Base-by-base conservation (phyloP, 64 coral and sea anemone species). In the Cladopsammia gracilis region DNA sequence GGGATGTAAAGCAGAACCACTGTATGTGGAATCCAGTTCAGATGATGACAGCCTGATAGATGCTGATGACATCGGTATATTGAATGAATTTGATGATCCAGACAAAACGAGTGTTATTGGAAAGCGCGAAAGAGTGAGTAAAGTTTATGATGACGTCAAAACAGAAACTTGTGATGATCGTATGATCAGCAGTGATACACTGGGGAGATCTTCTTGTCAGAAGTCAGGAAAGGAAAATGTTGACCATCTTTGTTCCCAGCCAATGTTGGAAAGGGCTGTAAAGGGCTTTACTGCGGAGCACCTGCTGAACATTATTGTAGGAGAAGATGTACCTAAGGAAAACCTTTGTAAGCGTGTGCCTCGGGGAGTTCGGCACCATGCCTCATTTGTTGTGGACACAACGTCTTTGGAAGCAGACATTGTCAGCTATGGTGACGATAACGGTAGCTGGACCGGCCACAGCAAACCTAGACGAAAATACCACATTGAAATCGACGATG, bases 371-470 rank as follows among this genome's bases (percentile, higher is more conserved):
- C 49, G 74, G 20, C 5, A 23, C 9, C 74, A 77, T 51, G 74
- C 74, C 25, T 10, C 45, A 82, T 58, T 54, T 70, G 70, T 92
- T 71, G 90, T 92, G 23, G 80, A 92, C 90, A 85, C 64, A 14
- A 60, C 82, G 51, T 67, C 42, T 62, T 15, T 92, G 10, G 90
- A 69, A 73, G 68, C 64, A 68, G 49, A 92, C 57, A 92, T 92
- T 75, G 82, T 92, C 25, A 45, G 20, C 79, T 92, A 73, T 85
- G 70, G 80, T 50, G 80, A 92, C 47, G 70, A 76, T 52, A 92
- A 92, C 76, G 90, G 90, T 48, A 92, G 71, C 71, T 92, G 90
- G 90, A 83, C 78, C 23, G 90, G 80, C 19, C 90, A 86, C 80
- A 50, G 52, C 82, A 92, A 86, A 81, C 71, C 90, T 51, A 79